Percentiles rank a stretch among this genome's conserved stretches.
Conservation (phyloP, 2,797 vertebrate species). For the Hippopotamyrus pictus region DNA sequence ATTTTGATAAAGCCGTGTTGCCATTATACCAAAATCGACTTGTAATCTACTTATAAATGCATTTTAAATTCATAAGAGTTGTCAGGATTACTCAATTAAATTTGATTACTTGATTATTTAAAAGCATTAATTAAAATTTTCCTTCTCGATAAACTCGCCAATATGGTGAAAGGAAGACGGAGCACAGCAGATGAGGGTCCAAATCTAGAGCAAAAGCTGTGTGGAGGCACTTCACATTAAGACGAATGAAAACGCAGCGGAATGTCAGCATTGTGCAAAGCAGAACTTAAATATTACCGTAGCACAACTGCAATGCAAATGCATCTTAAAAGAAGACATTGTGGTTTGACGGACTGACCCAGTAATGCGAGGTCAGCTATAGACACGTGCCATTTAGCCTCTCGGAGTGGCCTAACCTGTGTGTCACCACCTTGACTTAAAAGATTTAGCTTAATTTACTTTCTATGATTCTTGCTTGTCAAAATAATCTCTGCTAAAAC, state of each 20-base stretch:
- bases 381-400: no score
- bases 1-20: background rate
- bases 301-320: background rate
- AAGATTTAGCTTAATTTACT: background rate
- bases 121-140: background rate
- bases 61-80: background rate
- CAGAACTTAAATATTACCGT: background rate
- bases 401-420: background rate
- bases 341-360: no score
- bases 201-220: background rate
- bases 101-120: background rate
- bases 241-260: background rate
- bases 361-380: no score
- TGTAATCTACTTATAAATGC: background rate
- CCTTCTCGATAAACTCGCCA: background rate
- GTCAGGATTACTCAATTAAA: background rate
- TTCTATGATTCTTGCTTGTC: background rate
- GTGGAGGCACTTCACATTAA: background rate
- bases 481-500: background rate
- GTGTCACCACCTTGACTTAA: background rate
- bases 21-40: background rate
- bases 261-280: background rate
- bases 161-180: background rate
- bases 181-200: background rate
- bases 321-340: no score